Evolutionary conservation across 2,113 vertebrate species (phyloP).

Genomic region (Silurus meridionalis): DNA sequence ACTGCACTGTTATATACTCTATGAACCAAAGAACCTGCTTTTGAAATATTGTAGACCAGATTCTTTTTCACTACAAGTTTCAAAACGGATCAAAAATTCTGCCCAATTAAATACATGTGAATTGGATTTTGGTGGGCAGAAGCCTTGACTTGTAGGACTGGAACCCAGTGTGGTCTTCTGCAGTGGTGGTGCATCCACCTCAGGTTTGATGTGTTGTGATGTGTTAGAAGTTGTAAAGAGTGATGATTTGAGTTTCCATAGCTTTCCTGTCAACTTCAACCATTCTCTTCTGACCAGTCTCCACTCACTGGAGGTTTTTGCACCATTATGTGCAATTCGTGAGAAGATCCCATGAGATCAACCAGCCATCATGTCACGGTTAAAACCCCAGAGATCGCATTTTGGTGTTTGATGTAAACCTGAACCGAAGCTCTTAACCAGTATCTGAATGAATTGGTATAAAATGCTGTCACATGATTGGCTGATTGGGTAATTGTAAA

Average conservation of each 20-base stretch:
- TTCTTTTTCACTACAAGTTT: too few species aligned
- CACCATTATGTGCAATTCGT: neutral
- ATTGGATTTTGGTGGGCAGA: too few species aligned
- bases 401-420: neutral
- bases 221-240: neutral
- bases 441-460: neutral
- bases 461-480: neutral
- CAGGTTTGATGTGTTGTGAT: neutral
- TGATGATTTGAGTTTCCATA: neutral
- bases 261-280: neutral
- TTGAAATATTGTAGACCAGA: too few species aligned
- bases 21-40: too few species aligned
- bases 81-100: too few species aligned
- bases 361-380: neutral
- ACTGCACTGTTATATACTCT: too few species aligned
- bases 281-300: neutral
- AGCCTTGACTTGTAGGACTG: too few species aligned
- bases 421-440: neutral
- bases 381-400: neutral
- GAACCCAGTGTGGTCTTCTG: neutral
- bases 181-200: neutral
- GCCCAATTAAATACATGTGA: too few species aligned
- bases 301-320: neutral
- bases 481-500: neutral
- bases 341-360: neutral